Evolutionary conservation across 2,888 invertebrate species (phyloP).

Genomic region (Leptopilina myrica): DNA sequence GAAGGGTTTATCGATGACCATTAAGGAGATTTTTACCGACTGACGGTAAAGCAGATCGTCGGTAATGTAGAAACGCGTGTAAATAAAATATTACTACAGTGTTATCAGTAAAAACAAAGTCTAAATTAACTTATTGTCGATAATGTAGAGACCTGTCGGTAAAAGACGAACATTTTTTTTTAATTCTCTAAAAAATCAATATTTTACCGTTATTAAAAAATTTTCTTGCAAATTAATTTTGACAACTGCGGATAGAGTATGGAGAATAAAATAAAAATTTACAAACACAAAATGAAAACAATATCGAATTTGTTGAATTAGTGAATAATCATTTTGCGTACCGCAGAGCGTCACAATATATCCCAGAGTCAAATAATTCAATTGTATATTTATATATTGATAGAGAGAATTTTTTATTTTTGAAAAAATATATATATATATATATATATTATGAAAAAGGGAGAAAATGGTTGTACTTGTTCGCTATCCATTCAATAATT

Average conservation of each 20-base stretch:
- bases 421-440: neutral
- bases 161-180: too few relatives aligned
- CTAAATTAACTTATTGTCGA: too few relatives aligned
- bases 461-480: conserved; percentile 26
- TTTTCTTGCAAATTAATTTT: too few relatives aligned
- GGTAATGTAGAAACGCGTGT: neutral
- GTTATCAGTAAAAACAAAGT: too few relatives aligned
- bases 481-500: conserved; percentile 37
- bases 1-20: neutral
- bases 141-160: too few relatives aligned
- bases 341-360: neutral
- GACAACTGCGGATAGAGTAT: neutral
- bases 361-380: neutral
- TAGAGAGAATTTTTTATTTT: neutral
- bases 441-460: neutral
- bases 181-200: too few relatives aligned
- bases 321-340: neutral
- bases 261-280: neutral
- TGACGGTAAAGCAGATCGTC: neutral
- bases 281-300: neutral
- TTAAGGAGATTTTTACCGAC: neutral
- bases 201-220: too few relatives aligned
- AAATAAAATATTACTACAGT: too few relatives aligned
- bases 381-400: neutral
- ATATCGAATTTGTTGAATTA: neutral